Evolutionary conservation across 1,140 invertebrate genomes (phyloP), one percentile per base, ranked within the genome.

Genomic region (Drosophila subpulchrella): DNA sequence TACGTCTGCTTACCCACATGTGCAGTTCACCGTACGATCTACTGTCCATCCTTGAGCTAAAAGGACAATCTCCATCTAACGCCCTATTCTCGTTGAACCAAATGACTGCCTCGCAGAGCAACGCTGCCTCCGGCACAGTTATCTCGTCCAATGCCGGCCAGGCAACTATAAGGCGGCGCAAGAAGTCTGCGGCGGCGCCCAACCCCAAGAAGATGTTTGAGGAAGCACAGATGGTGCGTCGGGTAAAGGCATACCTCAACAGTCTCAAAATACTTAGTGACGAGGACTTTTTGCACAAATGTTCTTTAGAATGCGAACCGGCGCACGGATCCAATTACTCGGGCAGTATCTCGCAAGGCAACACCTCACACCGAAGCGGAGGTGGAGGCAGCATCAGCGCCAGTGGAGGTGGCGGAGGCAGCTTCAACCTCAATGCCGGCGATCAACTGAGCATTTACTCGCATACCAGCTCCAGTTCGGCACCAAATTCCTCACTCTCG

Each of bases 121-220:
- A 88, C 51, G 86, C 86, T 0, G 80, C 84, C 3, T 76, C 85
- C 4, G 77, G 75, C 12, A 81, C 88, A 6, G 75, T 91, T 6
- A 91, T 91, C 12, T 82, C 86, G 0, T 85, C 92, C 11, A 91
- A 92, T 92, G 53, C 94, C 91, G 94, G 95, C 12, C 95, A 96
- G 86, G 96, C 97, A 2, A 98, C 98, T 0, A 97, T 98, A 3
- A 98, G 98, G 90, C 93, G 97, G 81, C 94, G 97, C 51, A 98
- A 98, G 92, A 98, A 98, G 86, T 98, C 97, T 0, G 96, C 97
- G 1, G 96, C 97, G 7, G 95, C 97, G 0, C 97, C 97, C 0
- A 98, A 99, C 93, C 96, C 97, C 41, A 99, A 99, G 93, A 99
- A 98, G 93, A 99, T 99, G 98, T 99, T 98, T 93, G 98, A 99